These are phyloP conservation scores for Himantopus leucocephalus DNA, from an alignment of 2,113 vertebrate genomes.

Conservation along the genomic window DNA sequence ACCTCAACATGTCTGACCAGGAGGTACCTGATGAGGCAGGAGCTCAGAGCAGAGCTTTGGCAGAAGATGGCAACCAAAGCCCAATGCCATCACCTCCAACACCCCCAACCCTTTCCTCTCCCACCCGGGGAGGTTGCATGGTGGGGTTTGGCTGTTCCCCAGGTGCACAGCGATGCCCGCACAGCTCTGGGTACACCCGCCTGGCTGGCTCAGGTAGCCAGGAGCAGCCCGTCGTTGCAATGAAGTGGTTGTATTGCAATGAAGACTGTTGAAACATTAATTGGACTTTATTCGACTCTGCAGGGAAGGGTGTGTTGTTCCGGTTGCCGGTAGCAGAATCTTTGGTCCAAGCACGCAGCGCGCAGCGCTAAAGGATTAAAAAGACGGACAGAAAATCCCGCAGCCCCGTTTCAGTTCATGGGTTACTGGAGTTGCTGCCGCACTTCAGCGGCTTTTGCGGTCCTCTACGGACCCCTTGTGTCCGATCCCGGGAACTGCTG, in stretches of 20 bases:
- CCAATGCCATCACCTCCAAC: too few species aligned
- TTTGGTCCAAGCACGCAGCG: background rate
- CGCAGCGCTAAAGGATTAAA: background rate
- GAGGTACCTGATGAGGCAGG: background rate
- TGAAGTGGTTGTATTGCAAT: background rate
- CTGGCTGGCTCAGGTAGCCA: background rate
- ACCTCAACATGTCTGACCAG: rapidly evolving
- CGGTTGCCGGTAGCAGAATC: background rate
- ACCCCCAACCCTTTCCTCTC: background rate
- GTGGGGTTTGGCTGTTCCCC: background rate
- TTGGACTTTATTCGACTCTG: background rate
- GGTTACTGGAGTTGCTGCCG: background rate
- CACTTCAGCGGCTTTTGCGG: background rate
- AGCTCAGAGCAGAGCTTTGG: background rate
- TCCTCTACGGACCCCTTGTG: background rate
- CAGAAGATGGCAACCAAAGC: background rate
- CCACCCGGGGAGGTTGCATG: rapidly evolving
- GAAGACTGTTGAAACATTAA: background rate
- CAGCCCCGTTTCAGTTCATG: too few species aligned
- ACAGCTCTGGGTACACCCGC: background rate
- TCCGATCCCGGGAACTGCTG: background rate
- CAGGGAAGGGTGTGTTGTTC: background rate
- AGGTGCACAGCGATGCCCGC: background rate
- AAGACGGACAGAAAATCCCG: background rate
- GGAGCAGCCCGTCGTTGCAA: too few species aligned